Conservation (phyloP, 2,888 invertebrate species). For the Cataglyphis rosenhaueri region DNA sequence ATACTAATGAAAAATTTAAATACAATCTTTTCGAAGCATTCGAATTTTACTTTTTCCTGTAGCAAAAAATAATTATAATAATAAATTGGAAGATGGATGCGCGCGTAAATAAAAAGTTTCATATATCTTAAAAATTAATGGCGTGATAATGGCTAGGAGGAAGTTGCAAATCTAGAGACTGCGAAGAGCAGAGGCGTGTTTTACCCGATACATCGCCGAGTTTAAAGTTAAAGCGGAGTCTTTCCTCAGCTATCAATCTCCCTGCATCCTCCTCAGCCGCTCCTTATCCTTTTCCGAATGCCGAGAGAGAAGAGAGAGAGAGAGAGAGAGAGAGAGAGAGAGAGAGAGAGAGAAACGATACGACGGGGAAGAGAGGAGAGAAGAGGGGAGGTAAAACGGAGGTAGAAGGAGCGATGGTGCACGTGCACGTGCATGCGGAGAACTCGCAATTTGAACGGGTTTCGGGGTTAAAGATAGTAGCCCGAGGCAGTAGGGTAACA, state of each 20-base stretch:
- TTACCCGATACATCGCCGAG: conserved; percentile 2
- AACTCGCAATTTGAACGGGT: conserved; percentile 76
- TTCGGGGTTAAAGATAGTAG: conserved; percentile 79
- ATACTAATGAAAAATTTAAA: neutral
- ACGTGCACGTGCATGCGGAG: conserved; percentile 63
- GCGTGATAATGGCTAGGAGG: neutral
- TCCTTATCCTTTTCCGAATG: conserved; percentile 67
- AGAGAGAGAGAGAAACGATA: neutral
- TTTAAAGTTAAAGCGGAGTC: conserved; percentile 26
- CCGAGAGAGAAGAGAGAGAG: neutral
- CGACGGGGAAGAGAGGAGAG: neutral
- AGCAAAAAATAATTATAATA: neutral
- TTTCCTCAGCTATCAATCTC: conserved; percentile 43
- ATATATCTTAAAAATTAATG: neutral
- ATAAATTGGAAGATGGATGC: neutral
- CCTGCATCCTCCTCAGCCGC: conserved; percentile 29
- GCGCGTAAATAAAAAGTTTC: neutral
- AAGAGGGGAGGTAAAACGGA: conserved; percentile 20
- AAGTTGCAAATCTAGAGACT: conserved; percentile 12
- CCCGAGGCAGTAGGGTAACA: conserved; percentile 78
- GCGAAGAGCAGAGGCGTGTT: neutral
- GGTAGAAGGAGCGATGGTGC: conserved; percentile 36
- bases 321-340: neutral
- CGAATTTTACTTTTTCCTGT: neutral
- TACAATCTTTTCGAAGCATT: neutral